Conservation (phyloP, 1,140 invertebrate species). For the Cardiocondyla obscurior region DNA sequence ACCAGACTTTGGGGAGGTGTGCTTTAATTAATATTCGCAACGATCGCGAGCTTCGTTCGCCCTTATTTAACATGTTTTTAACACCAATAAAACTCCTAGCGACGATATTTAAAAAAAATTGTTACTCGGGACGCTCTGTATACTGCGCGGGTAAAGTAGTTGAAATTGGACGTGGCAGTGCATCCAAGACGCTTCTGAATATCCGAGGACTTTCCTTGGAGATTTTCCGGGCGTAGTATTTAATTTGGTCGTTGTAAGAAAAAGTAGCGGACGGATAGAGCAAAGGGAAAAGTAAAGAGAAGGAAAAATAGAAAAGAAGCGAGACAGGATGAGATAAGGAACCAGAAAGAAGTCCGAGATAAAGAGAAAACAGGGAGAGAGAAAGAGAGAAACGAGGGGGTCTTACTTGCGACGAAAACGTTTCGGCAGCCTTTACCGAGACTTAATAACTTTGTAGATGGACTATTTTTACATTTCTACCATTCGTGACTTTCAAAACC, state of each 20-base stretch:
- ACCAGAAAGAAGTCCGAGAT: conserved; percentile 19
- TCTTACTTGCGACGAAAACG: conserved; percentile 38
- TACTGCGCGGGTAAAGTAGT: conserved; percentile 19
- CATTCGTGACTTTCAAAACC: conserved; percentile 80
- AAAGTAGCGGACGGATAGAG: conserved; percentile 45
- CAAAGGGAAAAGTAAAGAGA: conserved; percentile 54
- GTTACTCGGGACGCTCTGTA: too few species aligned
- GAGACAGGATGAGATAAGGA: conserved; percentile 29
- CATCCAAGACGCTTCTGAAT: conserved; percentile 67
- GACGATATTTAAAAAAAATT: too few species aligned
- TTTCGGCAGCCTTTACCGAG: conserved; percentile 61
- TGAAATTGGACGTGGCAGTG: conserved; percentile 69
- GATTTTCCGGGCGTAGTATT: conserved; percentile 72
- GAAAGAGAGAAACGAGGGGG: not conserved
- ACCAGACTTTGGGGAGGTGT: too few species aligned
- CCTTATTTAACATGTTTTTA: too few species aligned
- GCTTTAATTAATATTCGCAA: too few species aligned
- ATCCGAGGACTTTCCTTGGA: conserved; percentile 58
- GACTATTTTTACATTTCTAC: conserved; percentile 81
- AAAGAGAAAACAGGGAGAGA: conserved; percentile 2
- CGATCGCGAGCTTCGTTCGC: too few species aligned
- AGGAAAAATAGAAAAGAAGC: conserved; percentile 54
- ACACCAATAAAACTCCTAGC: too few species aligned
- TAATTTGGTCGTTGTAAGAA: conserved; percentile 75
- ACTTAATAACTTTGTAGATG: conserved; percentile 77